These are phyloP conservation scores for Pemphigus obesinymphae DNA, from an alignment of 1,140 invertebrate species.

Conservation along the genomic window DNA sequence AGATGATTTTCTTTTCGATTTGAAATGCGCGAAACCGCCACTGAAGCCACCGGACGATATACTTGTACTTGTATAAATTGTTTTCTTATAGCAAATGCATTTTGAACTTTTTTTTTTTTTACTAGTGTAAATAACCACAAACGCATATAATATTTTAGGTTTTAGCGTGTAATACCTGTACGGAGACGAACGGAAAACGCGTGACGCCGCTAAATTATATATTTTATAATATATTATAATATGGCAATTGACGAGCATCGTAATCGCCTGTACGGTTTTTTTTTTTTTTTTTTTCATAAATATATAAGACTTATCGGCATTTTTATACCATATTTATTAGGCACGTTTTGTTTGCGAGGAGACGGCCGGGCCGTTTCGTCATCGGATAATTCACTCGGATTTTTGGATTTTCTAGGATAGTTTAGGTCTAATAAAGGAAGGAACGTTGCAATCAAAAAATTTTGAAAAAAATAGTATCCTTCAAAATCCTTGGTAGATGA, in stretches of 20 bases:
- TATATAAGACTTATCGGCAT: background rate
- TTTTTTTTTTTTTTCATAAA: background rate
- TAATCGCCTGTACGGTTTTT: background rate
- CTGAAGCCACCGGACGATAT: background rate
- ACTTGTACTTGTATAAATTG: background rate
- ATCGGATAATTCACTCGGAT: too few species aligned
- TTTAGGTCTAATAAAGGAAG: too few species aligned
- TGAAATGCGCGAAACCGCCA: background rate
- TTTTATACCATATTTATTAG: background rate
- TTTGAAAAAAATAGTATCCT: too few species aligned
- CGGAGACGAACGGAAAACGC: background rate
- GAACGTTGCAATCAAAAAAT: too few species aligned
- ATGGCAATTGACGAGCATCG: too few species aligned
- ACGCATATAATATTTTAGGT: background rate
- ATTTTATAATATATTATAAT: background rate
- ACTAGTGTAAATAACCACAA: background rate
- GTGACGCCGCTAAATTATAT: too few species aligned
- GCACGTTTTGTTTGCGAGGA: background rate
- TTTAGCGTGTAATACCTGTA: background rate
- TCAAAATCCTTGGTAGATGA: too few species aligned
- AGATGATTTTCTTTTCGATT: constrained; percentile 18
- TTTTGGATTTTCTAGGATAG: too few species aligned
- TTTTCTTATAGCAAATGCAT: constrained; percentile 16
- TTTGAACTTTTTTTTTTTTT: constrained; percentile 5
- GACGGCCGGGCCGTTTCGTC: too few species aligned